Evolutionary conservation across 2,888 invertebrate genomes (phyloP), one percentile per base, ranked within the genome.

Genomic region (Hetaerina titia): DNA sequence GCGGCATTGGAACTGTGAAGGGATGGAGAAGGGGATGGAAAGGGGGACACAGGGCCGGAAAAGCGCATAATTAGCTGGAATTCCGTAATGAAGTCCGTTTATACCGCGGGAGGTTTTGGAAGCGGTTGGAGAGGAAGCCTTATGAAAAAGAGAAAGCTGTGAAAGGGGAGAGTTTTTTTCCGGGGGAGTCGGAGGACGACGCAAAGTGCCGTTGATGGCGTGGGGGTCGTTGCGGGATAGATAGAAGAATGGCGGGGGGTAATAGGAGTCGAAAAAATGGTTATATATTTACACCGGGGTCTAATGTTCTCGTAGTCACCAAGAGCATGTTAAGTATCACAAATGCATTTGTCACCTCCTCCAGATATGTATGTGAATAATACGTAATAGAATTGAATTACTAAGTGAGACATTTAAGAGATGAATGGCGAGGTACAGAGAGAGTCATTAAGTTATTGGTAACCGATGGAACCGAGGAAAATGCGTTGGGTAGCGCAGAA

Each of bases 1-100:
- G 6, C 25, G 60, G 1, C 45, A 56, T 69, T 69, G 17, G 88
- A 64, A 31, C 17, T 58, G 19, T 31, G 60, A 19, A 64, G 19
- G 64, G 22, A 45, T 57, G 89, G 56, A 13, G 31, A 64, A 64
- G 5, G 8, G 64, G 63, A 7, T 31, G 19, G 64, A 31, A 25
- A 64, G 31, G 63, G 19, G 64, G 19, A n/a, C 63, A 13, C 8
- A 63, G 19, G 9, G 69, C 69, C 69, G n/a, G 69, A 69, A 88
- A 45, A 88, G 56, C 88, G 88, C 88, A 88, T 88, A 88, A 45
- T 88, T 45, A 88, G 81, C 45, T n/a, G 11, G 56, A 56, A 88
- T 88, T 88, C 88, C 0, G 45, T 45, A 88, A 88, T 88, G 88
- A 88, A 56, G 88, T 88, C 45, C 88, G n/a, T 69, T 69, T 69